These are phyloP conservation scores for Empidonax alnorum DNA, from an alignment of 2,113 vertebrate species.

Conservation along the genomic window DNA sequence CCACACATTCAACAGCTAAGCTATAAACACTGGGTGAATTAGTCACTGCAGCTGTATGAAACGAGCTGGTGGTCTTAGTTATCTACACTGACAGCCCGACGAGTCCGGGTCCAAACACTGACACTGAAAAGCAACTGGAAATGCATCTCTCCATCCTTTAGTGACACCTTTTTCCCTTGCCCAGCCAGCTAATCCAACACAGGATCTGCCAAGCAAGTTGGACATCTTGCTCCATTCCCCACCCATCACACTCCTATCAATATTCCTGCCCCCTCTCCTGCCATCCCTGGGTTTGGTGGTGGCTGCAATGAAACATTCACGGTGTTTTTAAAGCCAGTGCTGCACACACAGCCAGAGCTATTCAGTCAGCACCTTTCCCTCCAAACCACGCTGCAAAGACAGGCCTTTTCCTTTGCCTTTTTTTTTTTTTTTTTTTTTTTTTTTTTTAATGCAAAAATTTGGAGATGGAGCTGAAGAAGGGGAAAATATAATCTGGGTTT, in stretches of 20 bases:
- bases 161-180: background rate
- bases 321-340: background rate
- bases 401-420: background rate
- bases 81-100: background rate
- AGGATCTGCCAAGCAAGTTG: background rate
- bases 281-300: fast-evolving
- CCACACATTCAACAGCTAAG: background rate
- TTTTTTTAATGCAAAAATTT: background rate
- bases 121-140: background rate
- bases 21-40: background rate
- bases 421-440: background rate
- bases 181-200: background rate
- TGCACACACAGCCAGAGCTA: background rate
- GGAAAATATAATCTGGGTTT: background rate
- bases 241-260: background rate
- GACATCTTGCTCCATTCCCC: background rate
- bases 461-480: background rate
- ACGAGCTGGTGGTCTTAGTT: background rate
- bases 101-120: background rate
- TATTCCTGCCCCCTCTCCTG: background rate
- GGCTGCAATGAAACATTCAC: background rate
- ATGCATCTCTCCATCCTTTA: fast-evolving
- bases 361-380: background rate
- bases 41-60: background rate
- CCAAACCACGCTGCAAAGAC: background rate